Percentiles rank a stretch among this genome's conserved stretches.
Evolutionary conservation across 2,888 invertebrate species (phyloP).

Genomic region (Candidula unifasciata): DNA sequence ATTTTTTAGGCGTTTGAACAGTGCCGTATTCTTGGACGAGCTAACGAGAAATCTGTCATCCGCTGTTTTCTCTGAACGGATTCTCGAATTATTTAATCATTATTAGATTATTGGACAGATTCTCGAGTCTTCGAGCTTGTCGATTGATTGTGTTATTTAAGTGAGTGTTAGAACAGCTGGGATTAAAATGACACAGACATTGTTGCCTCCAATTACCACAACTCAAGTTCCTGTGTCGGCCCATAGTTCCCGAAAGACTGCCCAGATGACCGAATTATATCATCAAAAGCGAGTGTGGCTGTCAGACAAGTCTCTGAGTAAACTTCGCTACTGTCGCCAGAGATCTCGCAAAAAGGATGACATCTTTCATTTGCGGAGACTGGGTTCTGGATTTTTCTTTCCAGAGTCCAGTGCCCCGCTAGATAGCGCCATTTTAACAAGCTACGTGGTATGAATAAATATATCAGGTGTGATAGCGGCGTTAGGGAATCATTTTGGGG

Average conservation of each 20-base stretch:
- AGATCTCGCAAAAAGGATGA: slow-evolving; percentile 47
- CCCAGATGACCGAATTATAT: neutral
- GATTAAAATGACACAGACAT: neutral
- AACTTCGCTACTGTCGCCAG: slow-evolving; percentile 45
- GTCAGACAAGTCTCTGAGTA: slow-evolving; percentile 28
- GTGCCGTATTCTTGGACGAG: too few species aligned
- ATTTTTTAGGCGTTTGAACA: too few species aligned
- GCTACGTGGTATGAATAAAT: slow-evolving; percentile 30
- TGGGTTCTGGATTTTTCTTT: slow-evolving; percentile 67
- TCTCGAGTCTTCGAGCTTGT: too few species aligned
- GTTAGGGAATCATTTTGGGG: neutral
- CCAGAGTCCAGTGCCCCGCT: slow-evolving; percentile 53
- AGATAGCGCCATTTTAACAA: slow-evolving; percentile 65
- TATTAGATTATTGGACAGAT: too few species aligned
- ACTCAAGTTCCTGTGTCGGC: too few species aligned
- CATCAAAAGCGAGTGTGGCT: neutral
- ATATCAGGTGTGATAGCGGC: neutral
- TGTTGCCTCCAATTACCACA: slow-evolving; percentile 24
- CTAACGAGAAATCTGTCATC: too few species aligned
- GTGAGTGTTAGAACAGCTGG: neutral
- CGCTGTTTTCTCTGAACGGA: too few species aligned
- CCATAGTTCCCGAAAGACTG: neutral
- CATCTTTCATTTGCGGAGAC: slow-evolving; percentile 59
- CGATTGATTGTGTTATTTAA: neutral
- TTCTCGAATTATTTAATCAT: too few species aligned